phyloP scores from a whole-genome alignment of 2,113 vertebrate genomes.

The Lontra canadensis region DNA sequence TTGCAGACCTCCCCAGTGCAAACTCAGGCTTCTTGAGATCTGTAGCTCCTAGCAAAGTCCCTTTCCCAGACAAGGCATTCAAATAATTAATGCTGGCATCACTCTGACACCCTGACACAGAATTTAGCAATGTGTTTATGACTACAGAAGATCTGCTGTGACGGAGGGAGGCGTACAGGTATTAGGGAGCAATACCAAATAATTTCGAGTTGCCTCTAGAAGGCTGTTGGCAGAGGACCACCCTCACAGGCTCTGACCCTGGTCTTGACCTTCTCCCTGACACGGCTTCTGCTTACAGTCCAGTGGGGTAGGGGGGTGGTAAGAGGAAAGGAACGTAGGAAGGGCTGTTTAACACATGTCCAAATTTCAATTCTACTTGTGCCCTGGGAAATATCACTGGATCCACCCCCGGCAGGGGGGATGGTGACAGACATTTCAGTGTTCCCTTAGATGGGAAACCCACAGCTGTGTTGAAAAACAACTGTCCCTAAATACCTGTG shows the following conservation, averaged over 20 bases:
- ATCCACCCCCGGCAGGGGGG: too few species aligned
- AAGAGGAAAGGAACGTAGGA: not conserved
- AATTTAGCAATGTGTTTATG: not conserved
- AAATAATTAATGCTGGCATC: not conserved
- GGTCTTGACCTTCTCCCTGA: not conserved
- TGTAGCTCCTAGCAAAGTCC: not conserved
- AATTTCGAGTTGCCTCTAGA: not conserved
- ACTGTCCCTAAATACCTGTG: constrained; percentile 47
- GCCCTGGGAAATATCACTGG: not conserved
- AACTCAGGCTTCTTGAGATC: not conserved
- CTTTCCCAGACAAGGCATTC: not conserved
- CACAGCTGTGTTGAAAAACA: constrained; percentile 48
- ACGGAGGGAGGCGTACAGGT: not conserved
- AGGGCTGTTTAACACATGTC: not conserved
- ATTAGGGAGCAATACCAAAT: not conserved
- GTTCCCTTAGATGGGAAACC: not conserved
- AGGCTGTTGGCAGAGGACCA: not conserved
- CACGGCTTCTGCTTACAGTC: not conserved
- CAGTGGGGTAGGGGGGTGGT: not conserved
- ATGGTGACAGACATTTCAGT: not conserved
- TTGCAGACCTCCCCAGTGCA: accelerated
- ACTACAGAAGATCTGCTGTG: not conserved
- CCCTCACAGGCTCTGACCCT: not conserved
- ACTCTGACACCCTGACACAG: not conserved
- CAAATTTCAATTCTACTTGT: not conserved